A percentile compares a stretch with the other conserved stretches of the same genome.
These are phyloP conservation scores for Eumacrocentrus americanus DNA, from an alignment of 2,888 invertebrate genomes.

Conservation along the genomic window DNA sequence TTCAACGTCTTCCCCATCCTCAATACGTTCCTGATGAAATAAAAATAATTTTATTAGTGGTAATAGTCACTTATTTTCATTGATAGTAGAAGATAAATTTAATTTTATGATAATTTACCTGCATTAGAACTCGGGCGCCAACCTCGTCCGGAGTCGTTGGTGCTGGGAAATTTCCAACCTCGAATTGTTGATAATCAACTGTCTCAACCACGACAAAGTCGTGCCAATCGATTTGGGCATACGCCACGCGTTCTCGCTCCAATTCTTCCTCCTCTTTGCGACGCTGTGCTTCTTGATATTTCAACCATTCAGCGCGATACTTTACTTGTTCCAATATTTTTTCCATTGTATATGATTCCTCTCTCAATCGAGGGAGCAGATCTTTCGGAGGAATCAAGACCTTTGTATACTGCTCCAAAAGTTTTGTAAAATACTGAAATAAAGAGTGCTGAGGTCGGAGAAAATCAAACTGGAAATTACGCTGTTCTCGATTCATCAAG, in stretches of 20 bases:
- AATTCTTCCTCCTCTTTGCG: slow-evolving; percentile 93
- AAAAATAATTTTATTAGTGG: not conserved
- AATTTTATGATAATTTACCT: too few species aligned
- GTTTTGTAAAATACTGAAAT: slow-evolving; percentile 97
- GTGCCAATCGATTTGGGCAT: slow-evolving; percentile 99
- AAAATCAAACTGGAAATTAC: slow-evolving; percentile 99
- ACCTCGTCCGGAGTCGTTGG: slow-evolving; percentile 98
- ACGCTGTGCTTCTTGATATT: slow-evolving; percentile 90
- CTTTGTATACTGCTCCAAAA: slow-evolving; percentile 98
- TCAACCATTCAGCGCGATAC: slow-evolving; percentile 95
- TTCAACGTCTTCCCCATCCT: slow-evolving; percentile 83
- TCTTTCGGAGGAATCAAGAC: slow-evolving; percentile 95
- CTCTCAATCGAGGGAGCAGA: slow-evolving; percentile 76
- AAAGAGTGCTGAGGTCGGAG: slow-evolving; percentile 97
- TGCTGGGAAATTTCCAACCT: slow-evolving; percentile 94
- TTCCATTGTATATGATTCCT: slow-evolving; percentile 75
- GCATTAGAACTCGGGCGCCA: slow-evolving; percentile 90
- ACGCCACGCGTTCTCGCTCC: slow-evolving; percentile 92
- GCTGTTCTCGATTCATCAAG: slow-evolving; percentile 96
- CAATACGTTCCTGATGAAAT: slow-evolving; percentile 71
- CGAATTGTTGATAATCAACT: slow-evolving; percentile 97
- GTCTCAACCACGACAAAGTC: slow-evolving; percentile 99
- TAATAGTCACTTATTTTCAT: too few species aligned
- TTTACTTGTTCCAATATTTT: slow-evolving; percentile 85
- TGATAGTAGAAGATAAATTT: too few species aligned